Evolutionary conservation across 53 echinoderm and acorn worm genomes (phyloP).

Genomic region (Actinopyga echinites): DNA sequence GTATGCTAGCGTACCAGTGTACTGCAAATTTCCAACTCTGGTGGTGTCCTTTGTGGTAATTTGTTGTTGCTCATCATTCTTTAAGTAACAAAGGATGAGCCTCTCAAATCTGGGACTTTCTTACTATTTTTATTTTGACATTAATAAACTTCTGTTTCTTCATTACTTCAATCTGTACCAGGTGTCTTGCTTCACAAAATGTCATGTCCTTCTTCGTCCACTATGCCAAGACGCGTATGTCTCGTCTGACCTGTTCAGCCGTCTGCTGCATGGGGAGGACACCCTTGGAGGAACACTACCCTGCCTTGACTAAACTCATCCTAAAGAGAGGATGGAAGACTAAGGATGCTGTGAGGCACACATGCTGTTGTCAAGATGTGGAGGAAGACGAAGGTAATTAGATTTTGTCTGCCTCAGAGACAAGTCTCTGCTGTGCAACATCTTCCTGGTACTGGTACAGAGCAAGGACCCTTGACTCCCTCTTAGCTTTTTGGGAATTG

Average conservation of each 20-base stretch:
- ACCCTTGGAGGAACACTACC: slow-evolving; percentile 50
- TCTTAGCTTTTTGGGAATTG: no score
- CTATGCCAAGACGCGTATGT: slow-evolving; percentile 66
- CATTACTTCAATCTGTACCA: slow-evolving; percentile 1
- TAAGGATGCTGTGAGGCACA: slow-evolving; percentile 64
- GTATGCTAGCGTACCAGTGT: no score
- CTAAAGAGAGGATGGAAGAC: slow-evolving; percentile 61
- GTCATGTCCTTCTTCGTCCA: slow-evolving; percentile 70
- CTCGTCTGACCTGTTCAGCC: slow-evolving; percentile 64
- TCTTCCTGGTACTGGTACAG: no score
- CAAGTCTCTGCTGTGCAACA: no score
- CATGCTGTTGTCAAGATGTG: slow-evolving; percentile 67
- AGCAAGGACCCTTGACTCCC: no score
- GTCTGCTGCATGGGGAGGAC: slow-evolving; percentile 72
- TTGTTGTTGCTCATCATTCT: no score
- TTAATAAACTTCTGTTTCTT: background rate
- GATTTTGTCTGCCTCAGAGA: no score
- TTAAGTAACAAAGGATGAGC: no score
- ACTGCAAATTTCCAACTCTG: no score
- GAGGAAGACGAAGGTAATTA: slow-evolving; percentile 20
- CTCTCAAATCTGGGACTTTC: background rate
- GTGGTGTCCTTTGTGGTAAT: no score
- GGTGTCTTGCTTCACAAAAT: slow-evolving; percentile 78
- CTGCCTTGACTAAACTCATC: slow-evolving; percentile 53
- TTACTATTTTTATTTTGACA: background rate